A percentile compares a stretch with the other conserved stretches of the same genome.
Evolutionary conservation across 2,888 invertebrate genomes (phyloP).

Genomic region (Anaspis maculata): DNA sequence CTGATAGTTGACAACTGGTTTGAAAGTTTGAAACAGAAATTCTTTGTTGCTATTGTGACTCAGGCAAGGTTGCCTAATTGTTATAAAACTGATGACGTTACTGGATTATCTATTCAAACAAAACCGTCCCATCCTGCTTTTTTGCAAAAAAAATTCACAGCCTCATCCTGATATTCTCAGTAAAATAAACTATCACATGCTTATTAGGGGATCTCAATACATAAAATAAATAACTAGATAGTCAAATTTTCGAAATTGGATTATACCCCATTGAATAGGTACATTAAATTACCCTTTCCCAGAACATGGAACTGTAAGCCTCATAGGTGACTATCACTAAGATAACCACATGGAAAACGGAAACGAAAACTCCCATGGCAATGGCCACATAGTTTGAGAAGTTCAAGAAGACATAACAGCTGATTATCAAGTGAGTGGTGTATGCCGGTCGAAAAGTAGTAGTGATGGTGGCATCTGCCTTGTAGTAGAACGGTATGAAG

Average conservation of each 20-base stretch:
- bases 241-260: constrained; percentile 2
- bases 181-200: too few species aligned
- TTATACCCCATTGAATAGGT: background rate
- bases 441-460: constrained; percentile 56
- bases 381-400: constrained; percentile 66
- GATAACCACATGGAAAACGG: constrained; percentile 55
- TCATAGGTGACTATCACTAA: constrained; percentile 50
- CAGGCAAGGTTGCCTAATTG: too few species aligned
- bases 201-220: too few species aligned
- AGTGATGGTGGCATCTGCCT: constrained; percentile 37
- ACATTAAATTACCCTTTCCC: constrained; percentile 38
- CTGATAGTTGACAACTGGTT: too few species aligned
- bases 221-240: background rate
- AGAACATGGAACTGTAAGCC: constrained; percentile 24
- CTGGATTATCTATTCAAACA: too few species aligned
- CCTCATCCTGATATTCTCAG: too few species aligned
- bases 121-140: too few species aligned
- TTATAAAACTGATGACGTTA: too few species aligned
- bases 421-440: constrained; percentile 63
- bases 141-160: too few species aligned
- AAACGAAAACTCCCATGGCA: constrained; percentile 60
- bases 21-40: too few species aligned
- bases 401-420: constrained; percentile 78
- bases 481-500: constrained; percentile 56
- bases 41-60: too few species aligned